These are phyloP conservation scores for Zaprionus lachaisei DNA, from an alignment of 1,140 invertebrate species.

Conservation along the genomic window DNA sequence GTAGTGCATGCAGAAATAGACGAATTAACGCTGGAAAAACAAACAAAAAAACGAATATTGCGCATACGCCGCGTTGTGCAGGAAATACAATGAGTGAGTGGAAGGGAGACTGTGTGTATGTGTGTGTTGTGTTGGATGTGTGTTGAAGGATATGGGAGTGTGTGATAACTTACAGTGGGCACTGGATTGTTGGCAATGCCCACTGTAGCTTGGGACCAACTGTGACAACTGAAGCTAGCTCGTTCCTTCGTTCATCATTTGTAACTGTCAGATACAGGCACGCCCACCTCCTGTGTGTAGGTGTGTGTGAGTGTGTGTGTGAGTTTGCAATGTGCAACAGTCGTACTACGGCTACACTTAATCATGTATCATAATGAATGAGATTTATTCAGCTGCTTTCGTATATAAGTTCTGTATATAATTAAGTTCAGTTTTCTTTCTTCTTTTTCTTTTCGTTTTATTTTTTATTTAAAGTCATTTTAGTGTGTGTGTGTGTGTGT, in stretches of 20 bases:
- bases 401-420: constrained; percentile 53
- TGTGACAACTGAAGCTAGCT: constrained; percentile 21
- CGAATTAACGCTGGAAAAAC: background rate
- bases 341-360: constrained; percentile 72
- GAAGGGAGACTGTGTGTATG: background rate
- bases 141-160: constrained; percentile 8
- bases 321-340: constrained; percentile 69
- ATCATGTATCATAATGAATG: constrained; percentile 73
- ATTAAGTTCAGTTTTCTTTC: constrained; percentile 43
- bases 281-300: constrained; percentile 16
- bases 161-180: constrained; percentile 6
- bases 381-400: constrained; percentile 58
- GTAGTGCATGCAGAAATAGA: constrained; percentile 10
- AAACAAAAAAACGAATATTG: constrained; percentile 31
- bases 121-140: background rate
- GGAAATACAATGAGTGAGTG: background rate
- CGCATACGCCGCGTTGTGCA: constrained; percentile 16
- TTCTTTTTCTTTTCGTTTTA: constrained; percentile 45
- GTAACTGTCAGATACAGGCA: constrained; percentile 51
- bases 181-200: background rate
- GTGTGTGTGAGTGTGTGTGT: constrained; percentile 37
- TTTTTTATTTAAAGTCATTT: constrained; percentile 47
- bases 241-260: constrained; percentile 44
- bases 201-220: constrained; percentile 23
- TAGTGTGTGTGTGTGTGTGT: constrained; percentile 22